Evolutionary conservation across 2,113 vertebrate genomes (phyloP), one percentile per base, ranked within the genome.

Genomic region (Phyllopteryx taeniolatus): DNA sequence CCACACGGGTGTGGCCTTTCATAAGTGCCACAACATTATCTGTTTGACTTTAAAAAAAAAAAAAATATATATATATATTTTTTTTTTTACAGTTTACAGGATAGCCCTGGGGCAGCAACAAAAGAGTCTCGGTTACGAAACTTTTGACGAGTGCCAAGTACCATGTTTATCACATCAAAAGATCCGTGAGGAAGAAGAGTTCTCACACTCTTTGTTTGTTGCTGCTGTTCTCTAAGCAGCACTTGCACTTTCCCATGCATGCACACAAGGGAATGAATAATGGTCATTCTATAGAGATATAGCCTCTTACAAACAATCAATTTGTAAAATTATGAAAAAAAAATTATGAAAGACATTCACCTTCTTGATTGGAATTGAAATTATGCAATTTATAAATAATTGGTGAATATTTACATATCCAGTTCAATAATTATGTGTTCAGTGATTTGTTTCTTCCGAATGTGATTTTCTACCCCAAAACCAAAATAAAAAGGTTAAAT

Each of bases 1-100:
- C 82, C 79, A 77, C 71, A 78, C 78, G 83, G 90, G 89, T 85
- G 87, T 86, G 88, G 78, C 85, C 80, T 79, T 74, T 83, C 80
- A 87, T 73, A 84, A 83, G 70, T 59, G 75, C 17, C n/a, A 66
- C 14, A 66, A 66, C 22, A 66, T 31, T 31, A 22, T 66, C 64
- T 15, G 4, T 42, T 42, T n/a, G 33, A n/a, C 14, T 8, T 9
- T 44, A 27, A 1, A 27, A 27, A 27, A 27, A 27, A 27, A 27
- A 27, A 27, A 27, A 27, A 27, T 27, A 27, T 27, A 27, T 27
- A 27, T 27, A 27, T 56, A n/a, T 56, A 19, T 9, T 27, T 27
- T 73, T 73, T 71, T 83, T 79, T 83, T 83, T 78, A 70, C 68
- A 75, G 61, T 78, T 83, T 57, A 68, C 47, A 63, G 72, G 13